Base-by-base conservation (phyloP, 2,113 vertebrate species). In the Xenopus laevis region DNA sequence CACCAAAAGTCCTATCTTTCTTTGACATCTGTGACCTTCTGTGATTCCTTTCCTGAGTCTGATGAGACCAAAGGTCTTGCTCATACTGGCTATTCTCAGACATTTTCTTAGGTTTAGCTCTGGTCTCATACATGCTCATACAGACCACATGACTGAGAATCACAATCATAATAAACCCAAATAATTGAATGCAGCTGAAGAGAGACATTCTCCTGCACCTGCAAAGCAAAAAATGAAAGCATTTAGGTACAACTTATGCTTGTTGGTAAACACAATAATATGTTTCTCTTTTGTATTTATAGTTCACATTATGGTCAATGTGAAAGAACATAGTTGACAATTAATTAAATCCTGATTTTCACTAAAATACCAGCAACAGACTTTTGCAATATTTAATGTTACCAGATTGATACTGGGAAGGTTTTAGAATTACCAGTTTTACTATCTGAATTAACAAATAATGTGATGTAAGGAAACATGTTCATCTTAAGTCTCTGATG, bases 11-110 rank as follows among this genome's bases (percentile, higher is more conserved):
- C 59, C 74, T 33, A 16, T 53, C 73, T 45, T 57, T 77, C 30
- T 7, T 69, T 13, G 59, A 15, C 50, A 45, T 61, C 27, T 59
- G 57, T 15, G 67, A 27, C 60, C 67, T 63, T n/a, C 67, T 23
- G 50, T 55, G 55, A 12, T 15, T 52, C 18, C 65, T 68, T n/a
- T 68, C 72, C 0, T 40, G 60, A 45, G 61, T 58, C 30, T 69
- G 57, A 18, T 76, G 73, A 17, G 20, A 10, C 73, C 74, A 64
- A n/a, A 18, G 4, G 15, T 40, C 65, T 18, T 75, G 58, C 6
- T 23, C 66, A 21, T 77, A 77, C 50, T 70, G 69, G 50, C n/a
- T 60, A 45, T n/a, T 23, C 16, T 70, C 66, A 0, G 67, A 77
- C 2, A 57, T 57, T 57, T 60, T 70, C 21, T 57, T 53, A 2